Evolutionary conservation across 37 sponge, comb jelly and placozoan genomes (phyloP).

Genomic region (Hormiphora californensis): DNA sequence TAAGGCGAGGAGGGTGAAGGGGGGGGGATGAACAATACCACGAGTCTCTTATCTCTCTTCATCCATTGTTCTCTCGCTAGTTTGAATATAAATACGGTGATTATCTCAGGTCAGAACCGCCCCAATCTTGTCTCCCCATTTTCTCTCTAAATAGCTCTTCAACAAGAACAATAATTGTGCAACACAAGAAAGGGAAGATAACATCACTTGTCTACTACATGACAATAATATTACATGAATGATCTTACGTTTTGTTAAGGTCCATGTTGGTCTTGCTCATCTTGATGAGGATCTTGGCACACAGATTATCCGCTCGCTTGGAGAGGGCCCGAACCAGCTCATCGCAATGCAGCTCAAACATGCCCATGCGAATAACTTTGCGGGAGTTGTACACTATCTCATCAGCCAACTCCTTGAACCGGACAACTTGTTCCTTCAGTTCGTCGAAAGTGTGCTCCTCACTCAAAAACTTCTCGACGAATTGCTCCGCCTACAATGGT

Average conservation of each 20-base stretch:
- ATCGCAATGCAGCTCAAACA: slow-evolving; percentile 89
- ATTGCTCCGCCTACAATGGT: slow-evolving; percentile 65
- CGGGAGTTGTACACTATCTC: slow-evolving; percentile 71
- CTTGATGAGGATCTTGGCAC: slow-evolving; percentile 64
- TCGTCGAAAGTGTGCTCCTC: slow-evolving; percentile 79
- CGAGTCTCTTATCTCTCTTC: too few species aligned
- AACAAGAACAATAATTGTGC: background rate
- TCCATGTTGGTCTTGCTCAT: slow-evolving; percentile 81
- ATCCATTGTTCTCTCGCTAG: too few species aligned
- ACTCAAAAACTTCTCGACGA: slow-evolving; percentile 71
- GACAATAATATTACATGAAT: background rate
- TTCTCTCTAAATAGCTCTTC: background rate
- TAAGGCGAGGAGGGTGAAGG: background rate
- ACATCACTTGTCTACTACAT: background rate
- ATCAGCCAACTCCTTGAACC: slow-evolving; percentile 63
- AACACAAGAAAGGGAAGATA: background rate
- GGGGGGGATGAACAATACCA: background rate
- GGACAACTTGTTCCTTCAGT: slow-evolving; percentile 57
- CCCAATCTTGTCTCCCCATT: background rate
- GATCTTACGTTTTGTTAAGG: slow-evolving; percentile 75
- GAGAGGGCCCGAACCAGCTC: slow-evolving; percentile 70
- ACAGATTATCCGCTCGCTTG: slow-evolving; percentile 71
- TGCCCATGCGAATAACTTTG: slow-evolving; percentile 68
- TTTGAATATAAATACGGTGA: background rate
- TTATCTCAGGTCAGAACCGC: background rate